Evolutionary conservation across 2,113 vertebrate species (phyloP), one percentile per base, ranked within the genome.

Genomic region (Urocynchramus pylzowi): DNA sequence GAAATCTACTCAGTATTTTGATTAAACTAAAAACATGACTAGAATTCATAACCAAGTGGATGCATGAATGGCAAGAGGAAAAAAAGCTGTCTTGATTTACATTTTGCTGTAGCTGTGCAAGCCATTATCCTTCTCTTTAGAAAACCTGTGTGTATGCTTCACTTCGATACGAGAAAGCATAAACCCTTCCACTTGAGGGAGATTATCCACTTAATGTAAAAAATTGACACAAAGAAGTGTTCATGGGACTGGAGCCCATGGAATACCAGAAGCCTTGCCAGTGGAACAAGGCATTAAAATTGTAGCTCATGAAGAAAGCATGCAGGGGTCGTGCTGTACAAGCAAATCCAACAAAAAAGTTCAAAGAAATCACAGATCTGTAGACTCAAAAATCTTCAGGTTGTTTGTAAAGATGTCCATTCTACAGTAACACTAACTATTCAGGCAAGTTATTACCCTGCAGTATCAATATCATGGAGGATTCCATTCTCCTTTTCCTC

Each of bases 161-260:
- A 49, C 20, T 71, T 71, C 0, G 2, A 42, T 6, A 33, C 11
- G 45, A 42, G 6, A 30, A 45, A 77, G 9, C 11, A 37, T 14
- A 69, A 80, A 41, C 8, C 11, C 31, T 76, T 75, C 61, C 39
- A 73, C 52, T 50, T 76, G 47, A 70, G 45, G 35, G 39, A 78
- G 6, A 57, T 33, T 24, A 87, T 28, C 37, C 52, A 39, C 13
- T 37, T 3, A 24, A 50, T 7, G 16, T 11, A 39, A 75, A 77
- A 45, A 85, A 20, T 21, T 6, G 17, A 39, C 9, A 47, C 6
- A 5, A 41, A 0, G 5, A 56, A 41, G 9, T 9, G 6, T 45
- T 56, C 33, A 31, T 1, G 61, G 35, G 44, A 54, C 10, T 12
- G 33, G 3, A 86, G 35, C 18, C 52, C 23, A 42, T 13, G 12